A percentile compares a stretch with the other conserved stretches of the same genome.
These are phyloP conservation scores for Resseliella maxima DNA, from an alignment of 2,888 invertebrate genomes.

Conservation along the genomic window DNA sequence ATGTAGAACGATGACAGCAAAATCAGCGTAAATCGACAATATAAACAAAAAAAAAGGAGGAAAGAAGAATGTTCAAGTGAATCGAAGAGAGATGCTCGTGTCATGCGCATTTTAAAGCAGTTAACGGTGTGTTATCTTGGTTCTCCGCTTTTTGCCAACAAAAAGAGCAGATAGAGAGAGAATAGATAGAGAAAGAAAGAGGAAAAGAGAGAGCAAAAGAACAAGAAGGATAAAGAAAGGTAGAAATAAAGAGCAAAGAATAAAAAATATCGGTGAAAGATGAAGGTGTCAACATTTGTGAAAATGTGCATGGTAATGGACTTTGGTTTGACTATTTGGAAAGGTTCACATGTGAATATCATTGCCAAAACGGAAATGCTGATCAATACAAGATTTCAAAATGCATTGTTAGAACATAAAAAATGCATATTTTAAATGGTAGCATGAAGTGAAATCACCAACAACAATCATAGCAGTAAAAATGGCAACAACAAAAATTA, in stretches of 20 bases:
- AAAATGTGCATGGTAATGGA: conserved; percentile 1
- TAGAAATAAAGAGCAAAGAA: neutral
- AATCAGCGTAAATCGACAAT: conserved; percentile 40
- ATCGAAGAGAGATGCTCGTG: neutral
- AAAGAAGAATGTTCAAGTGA: neutral
- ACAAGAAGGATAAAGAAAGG: too few relatives aligned
- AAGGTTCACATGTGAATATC: neutral
- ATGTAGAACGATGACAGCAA: conserved; percentile 21
- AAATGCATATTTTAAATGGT: neutral
- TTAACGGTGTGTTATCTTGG: neutral
- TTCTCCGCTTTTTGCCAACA: neutral
- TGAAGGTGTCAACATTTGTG: conserved; percentile 30
- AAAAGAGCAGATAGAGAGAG: neutral
- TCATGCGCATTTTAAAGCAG: conserved; percentile 12
- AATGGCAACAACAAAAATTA: neutral
- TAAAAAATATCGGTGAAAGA: neutral
- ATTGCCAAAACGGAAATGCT: neutral
- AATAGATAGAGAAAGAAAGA: too few relatives aligned
- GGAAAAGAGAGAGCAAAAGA: too few relatives aligned
- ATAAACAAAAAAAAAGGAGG: neutral
- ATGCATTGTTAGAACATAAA: neutral
- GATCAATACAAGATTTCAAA: conserved; percentile 7
- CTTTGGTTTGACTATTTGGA: neutral
- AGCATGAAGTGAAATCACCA: neutral
- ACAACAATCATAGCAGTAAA: neutral